phyloP scores from a whole-genome alignment of 2,113 vertebrate genomes.

The Piaya cayana region DNA sequence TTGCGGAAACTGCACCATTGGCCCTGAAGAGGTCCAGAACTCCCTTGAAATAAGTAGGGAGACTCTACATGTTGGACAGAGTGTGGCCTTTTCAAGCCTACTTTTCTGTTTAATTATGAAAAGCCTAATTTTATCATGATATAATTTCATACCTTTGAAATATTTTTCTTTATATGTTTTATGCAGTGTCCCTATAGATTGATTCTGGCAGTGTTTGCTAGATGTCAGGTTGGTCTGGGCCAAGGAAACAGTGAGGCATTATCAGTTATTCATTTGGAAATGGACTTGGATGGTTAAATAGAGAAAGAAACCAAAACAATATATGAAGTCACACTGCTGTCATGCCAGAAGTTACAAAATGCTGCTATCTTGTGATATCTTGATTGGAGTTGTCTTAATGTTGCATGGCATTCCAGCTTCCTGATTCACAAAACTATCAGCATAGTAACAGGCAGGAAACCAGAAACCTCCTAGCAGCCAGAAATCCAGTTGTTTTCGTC shows the following conservation, averaged over 20 bases:
- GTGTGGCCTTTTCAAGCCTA: not conserved
- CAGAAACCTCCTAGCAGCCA: not conserved
- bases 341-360: not conserved
- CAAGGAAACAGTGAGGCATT: slow-evolving; percentile 9
- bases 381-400: not conserved
- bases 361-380: not conserved
- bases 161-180: slow-evolving; percentile 5
- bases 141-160: slow-evolving; percentile 41
- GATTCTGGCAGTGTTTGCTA: not conserved
- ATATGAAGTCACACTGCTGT: not conserved
- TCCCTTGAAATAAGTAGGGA: not conserved
- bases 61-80: not conserved
- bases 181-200: not conserved
- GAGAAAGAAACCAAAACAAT: not conserved
- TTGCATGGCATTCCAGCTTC: not conserved
- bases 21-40: not conserved
- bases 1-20: not conserved
- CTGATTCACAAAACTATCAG: not conserved
- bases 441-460: not conserved
- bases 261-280: not conserved
- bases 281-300: not conserved
- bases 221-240: not conserved
- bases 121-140: slow-evolving; percentile 14
- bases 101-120: not conserved
- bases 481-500: not conserved